Conservation (phyloP, 2,888 invertebrate species). For the Orchesella flavescens region DNA sequence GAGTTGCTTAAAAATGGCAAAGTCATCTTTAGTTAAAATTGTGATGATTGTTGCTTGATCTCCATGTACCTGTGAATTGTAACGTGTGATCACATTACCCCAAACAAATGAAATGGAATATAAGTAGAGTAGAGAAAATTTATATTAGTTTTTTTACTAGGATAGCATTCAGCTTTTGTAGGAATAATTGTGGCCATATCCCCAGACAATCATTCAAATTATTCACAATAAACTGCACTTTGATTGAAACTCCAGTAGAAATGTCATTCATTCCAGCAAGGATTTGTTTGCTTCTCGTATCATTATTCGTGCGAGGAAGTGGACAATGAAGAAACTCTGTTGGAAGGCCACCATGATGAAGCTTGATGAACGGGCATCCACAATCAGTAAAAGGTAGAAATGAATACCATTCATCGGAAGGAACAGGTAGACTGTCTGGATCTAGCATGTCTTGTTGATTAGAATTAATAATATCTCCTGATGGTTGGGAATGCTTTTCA, state of each 20-base stretch:
- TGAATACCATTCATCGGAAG: neutral
- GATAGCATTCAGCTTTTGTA: slow-evolving; percentile 21
- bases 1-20: neutral
- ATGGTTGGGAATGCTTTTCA: neutral
- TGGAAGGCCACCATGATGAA: slow-evolving; percentile 14
- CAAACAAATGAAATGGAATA: too few relatives aligned
- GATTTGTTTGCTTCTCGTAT: slow-evolving; percentile 1
- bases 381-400: neutral
- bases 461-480: neutral
- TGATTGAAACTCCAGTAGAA: slow-evolving; percentile 16
- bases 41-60: neutral
- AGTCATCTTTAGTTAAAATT: slow-evolving; percentile 15
- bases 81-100: too few relatives aligned
- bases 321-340: slow-evolving; percentile 21
- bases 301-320: neutral
- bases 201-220: slow-evolving; percentile 32
- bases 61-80: neutral
- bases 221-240: slow-evolving; percentile 35
- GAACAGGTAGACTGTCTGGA: neutral
- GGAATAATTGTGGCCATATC: slow-evolving; percentile 29
- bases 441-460: neutral
- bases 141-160: neutral
- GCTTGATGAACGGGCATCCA: slow-evolving; percentile 14
- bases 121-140: too few relatives aligned
- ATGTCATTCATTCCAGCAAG: slow-evolving; percentile 23